Base-by-base conservation (phyloP, 2,113 vertebrate genomes). In the Excalfactoria chinensis region DNA sequence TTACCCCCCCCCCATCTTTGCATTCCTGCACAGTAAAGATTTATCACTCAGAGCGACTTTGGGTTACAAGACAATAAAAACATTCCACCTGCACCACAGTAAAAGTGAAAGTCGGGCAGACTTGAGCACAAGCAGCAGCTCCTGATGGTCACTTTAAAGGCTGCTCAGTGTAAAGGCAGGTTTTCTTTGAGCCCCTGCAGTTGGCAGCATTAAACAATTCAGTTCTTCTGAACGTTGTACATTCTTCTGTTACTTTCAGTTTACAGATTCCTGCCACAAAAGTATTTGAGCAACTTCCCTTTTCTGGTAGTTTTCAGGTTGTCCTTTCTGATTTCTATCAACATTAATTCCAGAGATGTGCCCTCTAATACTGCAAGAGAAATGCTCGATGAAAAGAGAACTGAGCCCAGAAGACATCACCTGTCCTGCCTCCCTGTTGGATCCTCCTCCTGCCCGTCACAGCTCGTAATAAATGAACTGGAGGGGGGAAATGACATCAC, bases 211-310 rank as follows among this genome's bases (percentile, higher is more conserved):
- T 25, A 16, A 4, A 4, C 13, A 1, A 11, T 0, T 49, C 60
- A n/a, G 43, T 6, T 12, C 8, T 35, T 74, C 37, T 66, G 2
- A 77, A 55, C 13, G 9, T 2, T 2, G 18, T 5, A 6, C 0
- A 0, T 40, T 70, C 43, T 41, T 30, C 62, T 58, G 28, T 49
- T 32, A 26, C 46, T 56, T 68, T 43, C 26, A 34, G 59, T 43
- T 77, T 51, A 44, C 13, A 15, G 34, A 49, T 32, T 62, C 60
- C 13, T 8, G 21, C 14, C 30, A 37, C 19, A 9, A 55, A 55
- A 51, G 48, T 7, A 20, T 77, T 74, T 46, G 7, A 69, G 62
- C 18, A 20, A 2, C 30, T 32, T 58, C 26, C 28, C 16, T 70
- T 75, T 73, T 71, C 28, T 19, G 28, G 43, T 14, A 22, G 37